Evolutionary conservation across 2,797 vertebrate genomes (phyloP), one percentile per base, ranked within the genome.

Genomic region (Gallinago solitaria): DNA sequence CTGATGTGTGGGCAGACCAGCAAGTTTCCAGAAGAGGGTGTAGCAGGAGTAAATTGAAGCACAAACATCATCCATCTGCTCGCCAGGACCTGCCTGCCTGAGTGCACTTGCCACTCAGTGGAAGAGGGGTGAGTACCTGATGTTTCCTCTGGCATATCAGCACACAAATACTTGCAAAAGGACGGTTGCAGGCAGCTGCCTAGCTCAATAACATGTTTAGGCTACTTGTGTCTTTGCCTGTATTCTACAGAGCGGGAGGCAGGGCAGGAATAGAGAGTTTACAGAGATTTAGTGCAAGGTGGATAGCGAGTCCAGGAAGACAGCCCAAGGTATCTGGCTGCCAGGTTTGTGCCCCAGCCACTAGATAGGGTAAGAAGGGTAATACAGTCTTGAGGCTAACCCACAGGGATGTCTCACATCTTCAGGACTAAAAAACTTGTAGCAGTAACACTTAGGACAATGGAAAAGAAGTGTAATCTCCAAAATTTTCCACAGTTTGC

Each of bases 71-170:
- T 53, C 53, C 39, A 6, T 35, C 71, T 78, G 76, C 53, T 65
- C 2, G 0, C 54, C 65, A 21, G 17, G n/a, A 27, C 59, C 6
- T 76, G 76, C 47, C 21, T 39, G 53, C 30, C 48, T 51, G 24
- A 0, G 0, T 19, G 33, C 18, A 0, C 50, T 53, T 53, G 37
- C 12, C 23, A 5, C 35, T 69, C 24, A 11, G 25, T 51, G 45
- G 14, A 84, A 83, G 63, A 54, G 16, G 16, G 32, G 18, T 2
- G 3, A 83, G 41, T 65, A 53, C 41, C 54, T 67, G 3, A 12
- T 25, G 30, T 64, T 77, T 90, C 28, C 25, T 74, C 32, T 48
- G 33, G 25, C 21, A 8, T 60, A 74, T 71, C 75, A 81, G 43
- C 70, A 77, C 56, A 48, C 32, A 83, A 18, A 77, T 33, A 61